These are phyloP conservation scores for Rhinoderma darwinii DNA, from an alignment of 2,113 vertebrate species.

Conservation along the genomic window DNA sequence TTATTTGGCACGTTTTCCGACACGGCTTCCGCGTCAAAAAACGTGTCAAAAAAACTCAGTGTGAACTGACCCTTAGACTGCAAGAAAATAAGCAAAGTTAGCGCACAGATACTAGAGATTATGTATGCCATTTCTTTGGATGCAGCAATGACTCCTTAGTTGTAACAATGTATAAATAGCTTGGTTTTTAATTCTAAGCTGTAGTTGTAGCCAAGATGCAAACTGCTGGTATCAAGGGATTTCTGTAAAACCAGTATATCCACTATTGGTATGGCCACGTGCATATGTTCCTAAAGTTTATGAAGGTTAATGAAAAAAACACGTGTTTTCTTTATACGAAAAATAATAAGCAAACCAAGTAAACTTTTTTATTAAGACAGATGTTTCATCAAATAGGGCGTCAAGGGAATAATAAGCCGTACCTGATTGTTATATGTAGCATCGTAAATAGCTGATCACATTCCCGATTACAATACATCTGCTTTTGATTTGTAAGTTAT, in stretches of 20 bases:
- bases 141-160: no score
- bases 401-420: background rate
- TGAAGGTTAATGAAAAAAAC: background rate
- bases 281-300: background rate
- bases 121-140: no score
- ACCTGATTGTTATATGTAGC: background rate
- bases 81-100: no score
- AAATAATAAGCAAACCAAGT: conserved; percentile 10
- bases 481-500: background rate
- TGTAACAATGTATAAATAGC: no score
- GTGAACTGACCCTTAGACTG: no score
- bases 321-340: background rate
- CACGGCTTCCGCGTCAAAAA: no score
- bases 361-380: conserved; percentile 29
- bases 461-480: background rate
- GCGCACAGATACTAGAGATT: no score
- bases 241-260: background rate
- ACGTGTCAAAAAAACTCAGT: no score
- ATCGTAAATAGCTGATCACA: background rate
- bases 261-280: background rate
- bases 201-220: background rate
- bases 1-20: no score
- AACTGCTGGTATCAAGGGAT: background rate
- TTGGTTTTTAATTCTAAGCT: background rate
- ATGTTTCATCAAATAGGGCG: conserved; percentile 18